These are phyloP conservation scores for Serilophus lunatus DNA, from an alignment of 2,113 vertebrate species.

Conservation along the genomic window DNA sequence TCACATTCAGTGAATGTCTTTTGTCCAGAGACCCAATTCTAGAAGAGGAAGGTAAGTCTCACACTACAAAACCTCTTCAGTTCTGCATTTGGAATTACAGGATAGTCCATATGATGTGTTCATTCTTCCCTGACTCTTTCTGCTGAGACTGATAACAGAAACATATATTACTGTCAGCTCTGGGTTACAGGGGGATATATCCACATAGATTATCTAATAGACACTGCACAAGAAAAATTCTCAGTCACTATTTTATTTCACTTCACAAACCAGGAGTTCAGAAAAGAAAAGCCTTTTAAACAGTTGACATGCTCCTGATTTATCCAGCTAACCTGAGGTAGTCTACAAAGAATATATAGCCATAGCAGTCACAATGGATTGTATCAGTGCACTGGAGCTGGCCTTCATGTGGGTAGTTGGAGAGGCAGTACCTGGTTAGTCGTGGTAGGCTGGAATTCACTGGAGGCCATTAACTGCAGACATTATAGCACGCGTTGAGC, in stretches of 20 bases:
- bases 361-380: not conserved
- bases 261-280: not conserved
- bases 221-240: not conserved
- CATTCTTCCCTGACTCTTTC: conserved; percentile 11
- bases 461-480: not conserved
- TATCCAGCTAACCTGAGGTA: not conserved
- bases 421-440: not conserved
- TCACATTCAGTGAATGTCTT: not conserved
- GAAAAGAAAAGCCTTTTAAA: conserved; percentile 3
- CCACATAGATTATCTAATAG: conserved; percentile 12
- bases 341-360: not conserved
- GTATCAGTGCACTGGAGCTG: not conserved
- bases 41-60: not conserved
- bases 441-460: not conserved
- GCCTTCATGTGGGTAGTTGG: not conserved
- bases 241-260: not conserved
- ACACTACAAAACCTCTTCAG: not conserved
- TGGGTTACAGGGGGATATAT: not conserved
- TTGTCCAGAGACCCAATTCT: not conserved
- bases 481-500: not conserved
- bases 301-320: not conserved
- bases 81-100: conserved; percentile 1
- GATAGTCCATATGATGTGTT: not conserved
- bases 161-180: conserved; percentile 9
- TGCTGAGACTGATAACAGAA: conserved; percentile 30